Evolutionary conservation across 2,113 vertebrate genomes (phyloP).

Genomic region (Hepsetus odoe): DNA sequence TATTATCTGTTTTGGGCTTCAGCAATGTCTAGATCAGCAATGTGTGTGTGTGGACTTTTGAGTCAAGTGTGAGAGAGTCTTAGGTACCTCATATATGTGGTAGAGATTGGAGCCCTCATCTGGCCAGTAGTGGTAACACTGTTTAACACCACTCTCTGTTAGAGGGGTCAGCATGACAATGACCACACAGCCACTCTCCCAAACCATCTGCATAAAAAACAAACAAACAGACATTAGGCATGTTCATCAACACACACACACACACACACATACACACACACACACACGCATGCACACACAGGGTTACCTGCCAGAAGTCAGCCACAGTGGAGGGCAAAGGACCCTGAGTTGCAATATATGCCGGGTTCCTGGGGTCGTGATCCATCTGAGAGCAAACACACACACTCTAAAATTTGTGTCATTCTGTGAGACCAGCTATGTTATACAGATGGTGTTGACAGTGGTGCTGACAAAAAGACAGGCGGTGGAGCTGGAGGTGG

Average conservation of each 20-base stretch:
- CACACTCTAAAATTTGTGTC: too few species aligned
- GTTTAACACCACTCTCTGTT: constrained; percentile 88
- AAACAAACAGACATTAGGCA: neutral
- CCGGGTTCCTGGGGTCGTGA: constrained; percentile 91
- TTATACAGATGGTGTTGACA: too few species aligned
- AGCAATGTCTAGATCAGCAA: too few species aligned
- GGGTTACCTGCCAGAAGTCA: constrained; percentile 96
- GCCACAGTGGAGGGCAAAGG: constrained; percentile 90
- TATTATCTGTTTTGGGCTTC: too few species aligned
- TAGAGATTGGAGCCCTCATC: constrained; percentile 96
- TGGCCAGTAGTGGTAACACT: constrained; percentile 98
- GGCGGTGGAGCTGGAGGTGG: too few species aligned
- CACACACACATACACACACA: constrained; percentile 25
- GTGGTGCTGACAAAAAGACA: too few species aligned
- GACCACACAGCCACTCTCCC: constrained; percentile 97
- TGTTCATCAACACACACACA: neutral
- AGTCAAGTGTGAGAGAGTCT: neutral
- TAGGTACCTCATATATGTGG: constrained; percentile 93
- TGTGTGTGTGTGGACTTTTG: too few species aligned
- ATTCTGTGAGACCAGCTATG: too few species aligned
- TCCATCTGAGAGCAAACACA: constrained; percentile 84
- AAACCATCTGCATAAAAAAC: constrained; percentile 90
- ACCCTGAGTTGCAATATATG: constrained; percentile 94
- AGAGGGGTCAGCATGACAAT: constrained; percentile 96
- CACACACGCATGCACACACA: constrained; percentile 7